Conservation (phyloP, 2,888 invertebrate genomes). For the Lymantria dispar region DNA sequence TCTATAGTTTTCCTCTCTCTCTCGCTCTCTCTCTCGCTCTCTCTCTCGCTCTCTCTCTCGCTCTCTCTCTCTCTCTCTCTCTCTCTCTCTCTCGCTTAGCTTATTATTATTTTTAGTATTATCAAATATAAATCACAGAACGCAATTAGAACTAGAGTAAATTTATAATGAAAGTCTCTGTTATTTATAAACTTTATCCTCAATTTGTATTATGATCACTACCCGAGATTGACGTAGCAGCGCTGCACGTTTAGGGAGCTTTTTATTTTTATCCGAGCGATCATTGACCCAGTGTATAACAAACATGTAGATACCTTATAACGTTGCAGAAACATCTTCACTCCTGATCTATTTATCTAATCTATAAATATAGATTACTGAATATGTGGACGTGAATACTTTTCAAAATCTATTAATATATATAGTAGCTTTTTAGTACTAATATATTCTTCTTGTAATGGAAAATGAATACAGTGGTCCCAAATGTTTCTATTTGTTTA, state of each 20-base stretch:
- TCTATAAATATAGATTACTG: neutral
- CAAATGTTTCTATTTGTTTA: too few species aligned
- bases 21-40: too few species aligned
- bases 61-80: too few species aligned
- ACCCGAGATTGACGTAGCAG: constrained; percentile 22
- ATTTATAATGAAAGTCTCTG: constrained; percentile 7
- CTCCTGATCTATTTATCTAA: constrained; percentile 10
- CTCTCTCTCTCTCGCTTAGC: too few species aligned
- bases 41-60: too few species aligned
- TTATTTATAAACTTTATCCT: constrained; percentile 17
- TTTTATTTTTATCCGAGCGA: constrained; percentile 58
- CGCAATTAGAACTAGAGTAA: too few species aligned
- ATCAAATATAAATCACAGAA: too few species aligned
- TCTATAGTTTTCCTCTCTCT: too few species aligned
- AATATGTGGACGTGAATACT: neutral
- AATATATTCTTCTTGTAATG: too few species aligned
- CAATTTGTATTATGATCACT: constrained; percentile 15
- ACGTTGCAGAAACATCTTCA: constrained; percentile 25
- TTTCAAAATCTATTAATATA: neutral
- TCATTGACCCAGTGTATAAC: constrained; percentile 48
- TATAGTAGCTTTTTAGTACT: too few species aligned
- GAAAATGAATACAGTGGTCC: too few species aligned
- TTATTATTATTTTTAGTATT: too few species aligned
- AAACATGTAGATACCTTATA: constrained; percentile 22
- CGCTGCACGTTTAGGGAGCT: constrained; percentile 48